These are phyloP conservation scores for Lutraria rhynchaena DNA, from an alignment of 1,140 invertebrate genomes.

Conservation along the genomic window DNA sequence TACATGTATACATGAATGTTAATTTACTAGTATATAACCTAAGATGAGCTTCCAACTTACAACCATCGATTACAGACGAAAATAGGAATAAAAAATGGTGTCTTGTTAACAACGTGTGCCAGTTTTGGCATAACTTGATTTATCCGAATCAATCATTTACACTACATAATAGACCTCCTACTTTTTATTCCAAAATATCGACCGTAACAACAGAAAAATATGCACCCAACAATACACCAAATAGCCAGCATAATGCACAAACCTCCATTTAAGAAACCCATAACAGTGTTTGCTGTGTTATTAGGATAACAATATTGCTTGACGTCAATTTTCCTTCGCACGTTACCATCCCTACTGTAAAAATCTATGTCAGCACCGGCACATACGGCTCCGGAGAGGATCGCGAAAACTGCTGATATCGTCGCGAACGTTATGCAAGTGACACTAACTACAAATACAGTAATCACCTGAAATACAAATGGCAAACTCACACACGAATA, in stretches of 20 bases:
- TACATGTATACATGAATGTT: too few relatives aligned
- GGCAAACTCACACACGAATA: too few relatives aligned
- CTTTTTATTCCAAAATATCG: conserved; percentile 31
- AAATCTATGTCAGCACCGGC: conserved; percentile 36
- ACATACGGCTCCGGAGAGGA: conserved; percentile 29
- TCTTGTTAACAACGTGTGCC: too few relatives aligned
- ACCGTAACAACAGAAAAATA: conserved; percentile 50
- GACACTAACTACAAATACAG: conserved; percentile 7
- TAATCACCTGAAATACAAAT: conserved; percentile 36
- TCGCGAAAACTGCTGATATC: conserved; percentile 25
- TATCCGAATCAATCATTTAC: too few relatives aligned
- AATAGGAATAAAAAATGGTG: too few relatives aligned
- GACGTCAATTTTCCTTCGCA: conserved; percentile 17
- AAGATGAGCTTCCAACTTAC: too few relatives aligned
- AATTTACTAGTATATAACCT: too few relatives aligned
- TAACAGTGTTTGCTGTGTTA: conserved; percentile 18
- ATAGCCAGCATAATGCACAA: conserved; percentile 22
- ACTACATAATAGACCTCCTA: too few relatives aligned
- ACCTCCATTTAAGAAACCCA: conserved; percentile 23
- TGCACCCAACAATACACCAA: conserved; percentile 20
- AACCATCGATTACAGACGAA: too few relatives aligned
- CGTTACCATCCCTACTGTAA: conserved; percentile 14
- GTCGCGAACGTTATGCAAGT: not conserved
- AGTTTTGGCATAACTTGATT: too few relatives aligned
- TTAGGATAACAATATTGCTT: conserved; percentile 41